Conservation (phyloP, 1,140 invertebrate genomes). For the Ganaspis sp. region DNA sequence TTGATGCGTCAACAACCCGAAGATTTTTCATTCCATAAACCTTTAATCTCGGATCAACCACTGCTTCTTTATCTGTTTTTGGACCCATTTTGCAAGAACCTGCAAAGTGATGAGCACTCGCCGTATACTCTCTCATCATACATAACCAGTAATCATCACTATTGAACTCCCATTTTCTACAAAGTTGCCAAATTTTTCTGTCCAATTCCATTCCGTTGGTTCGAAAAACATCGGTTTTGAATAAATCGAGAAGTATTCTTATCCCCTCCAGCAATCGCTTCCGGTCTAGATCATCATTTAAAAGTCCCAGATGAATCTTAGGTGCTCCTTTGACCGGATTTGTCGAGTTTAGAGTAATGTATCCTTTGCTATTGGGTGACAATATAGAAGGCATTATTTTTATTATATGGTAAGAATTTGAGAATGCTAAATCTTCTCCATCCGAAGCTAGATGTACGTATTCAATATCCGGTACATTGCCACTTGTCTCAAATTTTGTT, state of each 20-base stretch:
- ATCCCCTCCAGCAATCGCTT: conserved; percentile 70
- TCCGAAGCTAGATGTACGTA: too few species aligned
- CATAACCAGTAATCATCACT: conserved; percentile 81
- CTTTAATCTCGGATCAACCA: conserved; percentile 81
- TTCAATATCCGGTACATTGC: too few species aligned
- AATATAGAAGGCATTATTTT: conserved; percentile 71
- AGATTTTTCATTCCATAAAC: conserved; percentile 82
- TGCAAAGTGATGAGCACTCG: conserved; percentile 82
- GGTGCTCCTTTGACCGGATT: conserved; percentile 79
- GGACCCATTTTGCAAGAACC: conserved; percentile 88
- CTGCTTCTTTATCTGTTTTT: conserved; percentile 77
- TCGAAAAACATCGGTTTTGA: conserved; percentile 49
- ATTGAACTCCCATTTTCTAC: conserved; percentile 66
- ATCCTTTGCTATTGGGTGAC: conserved; percentile 76
- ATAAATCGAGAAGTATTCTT: conserved; percentile 56
- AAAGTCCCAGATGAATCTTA: conserved; percentile 78
- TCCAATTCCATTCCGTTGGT: conserved; percentile 51
- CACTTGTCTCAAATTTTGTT: too few species aligned
- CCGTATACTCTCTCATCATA: conserved; percentile 78
- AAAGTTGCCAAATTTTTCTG: conserved; percentile 53
- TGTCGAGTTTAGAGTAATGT: conserved; percentile 69
- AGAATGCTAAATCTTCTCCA: too few species aligned
- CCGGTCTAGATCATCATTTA: conserved; percentile 70
- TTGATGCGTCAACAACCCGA: conserved; percentile 86
- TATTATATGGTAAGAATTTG: conserved; percentile 63